Base-by-base conservation (phyloP, 92 coral and sea anemone genomes). In the Plumapathes pennacea region DNA sequence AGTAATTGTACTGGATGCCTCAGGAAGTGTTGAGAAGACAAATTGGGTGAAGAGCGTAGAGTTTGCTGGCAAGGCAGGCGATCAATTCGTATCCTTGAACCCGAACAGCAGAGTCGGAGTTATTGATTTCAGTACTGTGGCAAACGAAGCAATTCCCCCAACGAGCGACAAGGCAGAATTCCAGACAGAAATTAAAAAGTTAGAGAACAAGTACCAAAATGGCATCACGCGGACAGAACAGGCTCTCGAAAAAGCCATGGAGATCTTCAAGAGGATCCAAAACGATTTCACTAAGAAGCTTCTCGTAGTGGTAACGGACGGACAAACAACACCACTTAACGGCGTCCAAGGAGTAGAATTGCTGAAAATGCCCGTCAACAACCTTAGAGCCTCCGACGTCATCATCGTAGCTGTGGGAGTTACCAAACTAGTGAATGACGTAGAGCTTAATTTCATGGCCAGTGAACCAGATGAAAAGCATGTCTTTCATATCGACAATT, bases 151-250 rank as follows among this genome's bases (percentile, higher is more conserved):
- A 3, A 19, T 85, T 29, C 48, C 38, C 25, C 79, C 77, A 11
- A 74, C 95, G 1, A 28, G 29, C 18, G 67, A 81, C 32, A 50
- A 14, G 46, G 18, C 12, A 13, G 19, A 13, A 18, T 31, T 81
- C 19, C 58, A 52, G 7, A 12, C 18, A 23, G 63, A 59, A 1
- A 28, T 81, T 0, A 41, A 32, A 40, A 17, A 37, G 38, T 58
- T 84, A 2, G 54, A 49, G 38, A 22, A 31, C 21, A 28, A 57
- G 33, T 84, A 78, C 45, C 70, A 81, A 71, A 86, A 86, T 20
- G 82, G 95, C 3, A 76, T 81, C 31, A 86, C 95, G 10, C 70
- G 95, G 17, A 71, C 89, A 13, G 95, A 86, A 27, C 28, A 65
- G 18, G 85, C 84, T 9, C 42, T 86, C 42, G 34, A 40, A 7